These are phyloP conservation scores for Amblyornis subalaris DNA, from an alignment of 2,113 vertebrate genomes.

Conservation along the genomic window DNA sequence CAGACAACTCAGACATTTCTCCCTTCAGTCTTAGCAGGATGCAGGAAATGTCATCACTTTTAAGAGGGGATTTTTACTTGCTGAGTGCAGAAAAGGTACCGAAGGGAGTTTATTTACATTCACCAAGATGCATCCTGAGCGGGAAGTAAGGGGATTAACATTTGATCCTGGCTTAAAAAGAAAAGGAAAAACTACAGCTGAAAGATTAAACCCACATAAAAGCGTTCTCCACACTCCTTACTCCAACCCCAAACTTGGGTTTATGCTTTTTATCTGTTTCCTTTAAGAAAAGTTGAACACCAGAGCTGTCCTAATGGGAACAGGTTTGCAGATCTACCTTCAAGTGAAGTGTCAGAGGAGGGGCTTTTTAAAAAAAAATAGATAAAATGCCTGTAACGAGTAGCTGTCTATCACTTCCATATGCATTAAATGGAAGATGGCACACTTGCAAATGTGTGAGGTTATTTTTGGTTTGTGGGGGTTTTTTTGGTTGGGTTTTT, in stretches of 20 bases:
- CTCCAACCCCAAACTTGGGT: not conserved
- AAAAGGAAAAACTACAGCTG: not conserved
- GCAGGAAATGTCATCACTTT: not conserved
- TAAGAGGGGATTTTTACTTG: not conserved
- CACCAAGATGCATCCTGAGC: not conserved
- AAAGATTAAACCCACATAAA: not conserved
- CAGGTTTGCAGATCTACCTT: not conserved
- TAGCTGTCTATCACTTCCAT: fast-evolving
- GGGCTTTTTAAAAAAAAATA: not conserved
- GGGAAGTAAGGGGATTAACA: not conserved
- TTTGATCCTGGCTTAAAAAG: not conserved
- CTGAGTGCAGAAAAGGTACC: not conserved
- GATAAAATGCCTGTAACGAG: not conserved
- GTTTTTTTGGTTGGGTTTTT: not conserved
- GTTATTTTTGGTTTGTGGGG: no score
- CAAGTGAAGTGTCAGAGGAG: not conserved
- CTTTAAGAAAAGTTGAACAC: not conserved
- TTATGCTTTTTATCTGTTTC: not conserved
- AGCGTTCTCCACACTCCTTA: not conserved
- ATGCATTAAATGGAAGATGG: not conserved
- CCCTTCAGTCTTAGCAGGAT: not conserved
- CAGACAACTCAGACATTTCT: fast-evolving
- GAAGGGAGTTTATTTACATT: not conserved
- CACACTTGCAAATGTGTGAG: not conserved
- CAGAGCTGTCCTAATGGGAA: not conserved